Base-by-base conservation (phyloP, 1,140 invertebrate species). In the Saccostrea glomerata region DNA sequence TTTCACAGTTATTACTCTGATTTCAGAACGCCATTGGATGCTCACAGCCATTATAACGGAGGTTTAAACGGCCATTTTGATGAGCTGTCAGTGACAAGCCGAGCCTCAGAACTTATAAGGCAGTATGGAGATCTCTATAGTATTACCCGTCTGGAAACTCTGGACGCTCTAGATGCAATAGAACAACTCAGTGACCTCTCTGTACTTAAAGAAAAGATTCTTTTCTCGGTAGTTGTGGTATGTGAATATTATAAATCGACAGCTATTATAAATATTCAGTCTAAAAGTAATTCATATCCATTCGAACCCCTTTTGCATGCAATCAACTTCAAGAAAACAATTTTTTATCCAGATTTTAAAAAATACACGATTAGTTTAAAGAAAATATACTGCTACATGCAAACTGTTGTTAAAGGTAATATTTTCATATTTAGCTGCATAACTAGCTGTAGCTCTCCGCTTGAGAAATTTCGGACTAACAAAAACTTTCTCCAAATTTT, bases 161-260 rank as follows among this genome's bases (percentile, higher is more conserved):
- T 99, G 90, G 97, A 98, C 92, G 97, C 98, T 13, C 95, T 99
- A 66, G 97, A 98, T 92, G 96, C 96, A 0, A 95, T 98, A 15
- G 96, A 97, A 12, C 96, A 97, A 83, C 96, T 99, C 13, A 96
- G 96, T 82, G 96, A 97, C 86, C 97, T 97, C 0, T 96, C 97
- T 86, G 97, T 98, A 93, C 96, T 99, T 36, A 99, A 99, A 95
- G 97, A 97, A 66, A 99, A 99, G 96, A 97, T 99, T 88, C 96
- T 99, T 60, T 99, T 98, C 94, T 99, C 98, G 83, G 97, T 99
- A 77, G 97, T 98, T 92, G 98, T 99, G 95, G 98, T 99, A 96
- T 97, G 97, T 97, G 92, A 63, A 25, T 73, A 23, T 70, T 20
- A 56, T 7, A 56, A 60, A 63, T 20, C 17, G 5, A 63, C 13